Evolutionary conservation across 2,888 invertebrate genomes (phyloP), one percentile per base, ranked within the genome.

Genomic region (Eristalinus aeneus): DNA sequence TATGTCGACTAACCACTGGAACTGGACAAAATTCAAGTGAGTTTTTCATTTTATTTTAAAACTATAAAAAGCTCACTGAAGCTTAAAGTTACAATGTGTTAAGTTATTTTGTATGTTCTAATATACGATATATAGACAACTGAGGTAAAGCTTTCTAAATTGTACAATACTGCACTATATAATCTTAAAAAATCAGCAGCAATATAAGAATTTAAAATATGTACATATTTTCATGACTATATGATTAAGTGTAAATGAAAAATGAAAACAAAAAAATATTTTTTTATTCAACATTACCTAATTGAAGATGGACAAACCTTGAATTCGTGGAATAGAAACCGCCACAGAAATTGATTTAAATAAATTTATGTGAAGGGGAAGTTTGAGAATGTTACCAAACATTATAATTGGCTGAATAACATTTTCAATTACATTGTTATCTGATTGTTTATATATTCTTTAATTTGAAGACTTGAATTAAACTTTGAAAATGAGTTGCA

Each of bases 1-100:
- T 68, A 32, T 64, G 53, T 54, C 72, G 58, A 23, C 36, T 60
- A 39, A 60, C 76, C 76, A 80, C 85, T 85, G 85, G 80, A 85
- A 85, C 80, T 85, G 85, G 85, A 85, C 73, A 64, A 63, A 69
- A 71, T 34, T 11, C 36, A 72, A 73, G 63, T 61, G 63, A 58
- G 80, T 68, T 85, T 79, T 75, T 74, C 56, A 72, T 75, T 84
- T 85, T 85, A 85, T 80, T 71, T 60, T 68, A 39, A 68, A 73
- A 54, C 31, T n/a, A 11, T 36, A 56, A 71, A 84, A 81, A 85
- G 85, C 85, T 80, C 34, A 20, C 32, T 6, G 36, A 27, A 85
- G 80, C 84, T 84, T 80, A 54, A 60, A 64, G 72, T 60, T 61
- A 27, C 34, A 16, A 60, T 69, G 68, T 65, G 64, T 36, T 46